Conservation (phyloP, 2,113 vertebrate genomes). For the Patagioenas fasciata region DNA sequence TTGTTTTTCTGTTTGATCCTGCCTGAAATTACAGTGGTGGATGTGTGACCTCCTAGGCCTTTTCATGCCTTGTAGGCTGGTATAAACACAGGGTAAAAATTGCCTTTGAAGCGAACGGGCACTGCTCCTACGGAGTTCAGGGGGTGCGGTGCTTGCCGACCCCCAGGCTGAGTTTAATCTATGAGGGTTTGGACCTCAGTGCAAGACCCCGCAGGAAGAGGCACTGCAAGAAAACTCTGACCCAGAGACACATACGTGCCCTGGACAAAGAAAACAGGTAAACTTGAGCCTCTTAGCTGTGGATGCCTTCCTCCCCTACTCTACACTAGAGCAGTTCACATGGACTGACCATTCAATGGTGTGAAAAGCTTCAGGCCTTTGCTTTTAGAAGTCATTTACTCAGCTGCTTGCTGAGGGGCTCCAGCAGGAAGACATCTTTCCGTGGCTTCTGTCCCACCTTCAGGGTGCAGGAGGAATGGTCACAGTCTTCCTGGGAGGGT, state of each 20-base stretch:
- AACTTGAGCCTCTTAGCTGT: background rate
- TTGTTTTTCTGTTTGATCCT: conserved; percentile 45
- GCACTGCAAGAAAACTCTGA: background rate
- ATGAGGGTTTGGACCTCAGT: background rate
- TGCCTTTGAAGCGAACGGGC: conserved; percentile 1
- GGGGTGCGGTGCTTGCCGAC: background rate
- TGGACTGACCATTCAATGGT: background rate
- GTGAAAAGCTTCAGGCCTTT: background rate
- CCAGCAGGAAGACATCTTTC: background rate
- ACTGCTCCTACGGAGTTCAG: background rate
- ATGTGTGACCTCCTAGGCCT: conserved; percentile 33
- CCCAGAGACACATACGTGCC: background rate
- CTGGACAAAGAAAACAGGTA: background rate
- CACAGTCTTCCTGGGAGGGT: background rate
- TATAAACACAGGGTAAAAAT: background rate
- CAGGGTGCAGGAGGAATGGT: background rate
- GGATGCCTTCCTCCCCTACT: background rate
- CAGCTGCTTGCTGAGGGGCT: background rate
- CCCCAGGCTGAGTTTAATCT: accelerated
- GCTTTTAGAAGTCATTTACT: background rate
- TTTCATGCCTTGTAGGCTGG: conserved; percentile 26
- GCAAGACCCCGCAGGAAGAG: background rate
- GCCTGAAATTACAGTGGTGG: conserved; percentile 46
- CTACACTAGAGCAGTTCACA: background rate
- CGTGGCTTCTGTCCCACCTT: background rate